Evolutionary conservation across 2,113 vertebrate genomes (phyloP), one percentile per base, ranked within the genome.

Genomic region (Formicarius rufipectus): DNA sequence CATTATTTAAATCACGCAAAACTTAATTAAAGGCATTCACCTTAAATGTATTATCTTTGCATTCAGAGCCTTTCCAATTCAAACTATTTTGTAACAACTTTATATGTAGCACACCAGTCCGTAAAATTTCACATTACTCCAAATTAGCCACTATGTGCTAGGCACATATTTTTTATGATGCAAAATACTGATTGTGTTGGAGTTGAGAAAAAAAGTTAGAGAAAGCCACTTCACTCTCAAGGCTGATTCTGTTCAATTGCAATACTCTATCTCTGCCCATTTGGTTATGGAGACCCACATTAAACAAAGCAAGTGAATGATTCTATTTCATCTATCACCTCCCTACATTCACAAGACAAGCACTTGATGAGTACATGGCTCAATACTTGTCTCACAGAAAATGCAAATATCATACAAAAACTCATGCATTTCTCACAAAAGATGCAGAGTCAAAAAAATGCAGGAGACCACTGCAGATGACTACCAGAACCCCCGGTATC

Each of bases 1-100:
- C 78, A 92, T 94, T 90, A 96, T 94, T 96, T 96, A 95, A 96
- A 94, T 96, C 93, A 90, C 85, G 49, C 20, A 84, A 91, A 93
- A 93, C 92, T 95, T 92, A 97, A 97, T 96, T 95, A 97, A 95
- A 95, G 59, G 28, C 42, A 56, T 84, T 86, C 20, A 2, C 63
- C 82, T 94, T 85, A 92, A 49, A 87, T 94, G 94, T 91, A 77
- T 85, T 94, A 64, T 87, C 67, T 88, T 78, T 68, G 28, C 50
- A 93, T 63, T 88, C 85, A 95, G 93, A 87, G 89, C 56, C 91
- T 93, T 92, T 91, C 68, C 82, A 78, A 91, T 72, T 92, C 30
- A 91, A 97, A 95, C 60, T 76, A 59, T 58, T 96, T 74, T 84
- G 50, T 56, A 94, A 87, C 55, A 91, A 95, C 92, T 85, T 92